Evolutionary conservation across 64 coral and sea anemone species (phyloP), one percentile per base, ranked within the genome.

Genomic region (Dendronephthya gigantea): DNA sequence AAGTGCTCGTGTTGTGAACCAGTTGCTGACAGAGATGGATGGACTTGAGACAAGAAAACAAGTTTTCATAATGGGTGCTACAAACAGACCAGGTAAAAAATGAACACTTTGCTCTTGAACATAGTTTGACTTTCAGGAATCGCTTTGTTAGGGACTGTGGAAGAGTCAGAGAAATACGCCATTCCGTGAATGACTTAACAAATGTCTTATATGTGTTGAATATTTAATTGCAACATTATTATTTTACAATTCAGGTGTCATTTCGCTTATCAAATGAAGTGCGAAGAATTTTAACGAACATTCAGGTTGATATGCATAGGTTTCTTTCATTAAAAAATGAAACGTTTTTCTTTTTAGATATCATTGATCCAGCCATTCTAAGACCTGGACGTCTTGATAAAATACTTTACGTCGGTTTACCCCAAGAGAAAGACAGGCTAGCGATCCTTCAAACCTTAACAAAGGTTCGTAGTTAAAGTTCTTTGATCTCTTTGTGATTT

Each of bases 11-110:
- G 95, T 98, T 15, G 95, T 98, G 1, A 98, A 98, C 85, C 95
- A 98, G 83, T 84, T 98, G 23, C 92, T 98, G 55, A 98, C 95
- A 2, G 95, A 98, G 56, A 98, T 98, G 95, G 95, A 98, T 55
- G 95, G 95, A 48, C 86, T 98, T 59, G 91, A 98, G 76, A 92
- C 95, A 31, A 90, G 95, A 40, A 98, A 98, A 56, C 95, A 98
- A 82, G 95, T 98, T 6, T 98, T 98, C 28, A 98, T 98, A 34
- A 98, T 98, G 95, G 92, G 86, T 2, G 95, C 95, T 51, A 93
- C 95, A 1, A 98, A 98, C 72, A 84, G 95, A 84, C 95, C 95
- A 90, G 95, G 95, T 92, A 38, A 48, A 37, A n/a, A n/a, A n/a
- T 48, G 10, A 9, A 27, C 68, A 74, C 23, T 12, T 16, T 1